Evolutionary conservation across 30 jellyfish, hydroid and myxozoan genomes (phyloP), one percentile per base, ranked within the genome.

Genomic region (Aurelia sp.): DNA sequence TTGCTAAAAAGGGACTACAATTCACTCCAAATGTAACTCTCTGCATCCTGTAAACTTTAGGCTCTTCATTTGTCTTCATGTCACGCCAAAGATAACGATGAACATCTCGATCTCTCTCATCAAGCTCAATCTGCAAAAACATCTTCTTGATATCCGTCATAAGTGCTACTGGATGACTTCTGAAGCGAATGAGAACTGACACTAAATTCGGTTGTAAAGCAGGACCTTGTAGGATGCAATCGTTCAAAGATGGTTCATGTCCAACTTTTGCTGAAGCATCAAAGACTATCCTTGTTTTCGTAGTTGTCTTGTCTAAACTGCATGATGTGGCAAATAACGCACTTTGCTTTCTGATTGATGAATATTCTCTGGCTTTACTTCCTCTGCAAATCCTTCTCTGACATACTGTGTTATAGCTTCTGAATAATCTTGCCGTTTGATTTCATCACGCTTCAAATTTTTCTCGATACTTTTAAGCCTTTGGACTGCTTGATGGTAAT

Each of bases 71-170:
- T n/a, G 47, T 62, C 30, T 79, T 53, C 72, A 63, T 63, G 69
- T 79, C 82, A 31, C 82, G 82, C 83, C 90, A 79, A 8, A 79
- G 58, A 63, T 37, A 79, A n/a, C 73, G 66, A 2, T 62, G 90
- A 79, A 40, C 60, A 48, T 79, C 82, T 50, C 69, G 70, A 47
- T 79, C 64, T 37, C 65, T 47, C 51, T 47, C 53, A 12, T 13
- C 73, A n/a, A 62, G 65, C 11, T 47, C 47, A 20, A 66, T 65
- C 30, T 79, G 82, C 55, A 66, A 51, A 79, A 62, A 79, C 90
- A 65, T 65, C 82, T 79, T 79, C 62, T 67, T 48, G 52, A 79
- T 52, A 79, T 66, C 90, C 23, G 90, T 35, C 70, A 79, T 79
- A 44, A 79, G 58, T 47, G 72, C 82, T 11, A 79, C 59, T 22